Percentiles rank a stretch among this genome's conserved stretches.
Evolutionary conservation across 2,797 vertebrate genomes (phyloP).

Genomic region (Syngnathus acus): DNA sequence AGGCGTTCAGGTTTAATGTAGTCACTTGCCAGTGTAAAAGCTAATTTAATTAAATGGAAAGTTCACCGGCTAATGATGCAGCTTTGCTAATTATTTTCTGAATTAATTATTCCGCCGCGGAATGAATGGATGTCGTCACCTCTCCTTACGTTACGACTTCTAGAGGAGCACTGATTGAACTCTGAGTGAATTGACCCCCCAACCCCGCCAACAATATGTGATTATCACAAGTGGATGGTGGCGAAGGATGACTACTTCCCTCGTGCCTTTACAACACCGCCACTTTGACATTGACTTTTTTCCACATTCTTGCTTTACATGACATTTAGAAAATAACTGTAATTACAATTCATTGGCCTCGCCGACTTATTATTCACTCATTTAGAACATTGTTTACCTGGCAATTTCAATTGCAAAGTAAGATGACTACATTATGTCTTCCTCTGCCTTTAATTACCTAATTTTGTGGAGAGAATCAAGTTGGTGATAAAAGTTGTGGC

Average conservation of each 20-base stretch:
- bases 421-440: too few relatives aligned
- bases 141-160: constrained; percentile 16
- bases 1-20: constrained; percentile 20
- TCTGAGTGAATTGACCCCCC: constrained; percentile 25
- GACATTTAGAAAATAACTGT: constrained; percentile 30
- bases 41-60: constrained; percentile 33
- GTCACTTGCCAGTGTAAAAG: constrained; percentile 25
- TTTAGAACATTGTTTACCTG: neutral
- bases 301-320: constrained; percentile 19
- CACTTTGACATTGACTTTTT: constrained; percentile 36
- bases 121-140: constrained; percentile 17
- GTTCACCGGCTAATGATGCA: constrained; percentile 24
- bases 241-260: constrained; percentile 33
- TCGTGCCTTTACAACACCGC: constrained; percentile 22
- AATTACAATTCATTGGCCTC: neutral
- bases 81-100: constrained; percentile 28
- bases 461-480: too few relatives aligned
- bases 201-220: constrained; percentile 33
- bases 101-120: constrained; percentile 27
- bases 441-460: too few relatives aligned
- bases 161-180: constrained; percentile 35
- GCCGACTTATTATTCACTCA: neutral
- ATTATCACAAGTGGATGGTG: constrained; percentile 43
- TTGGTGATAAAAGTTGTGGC: too few relatives aligned
- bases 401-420: neutral